Percentiles rank a stretch among this genome's conserved stretches.
These are phyloP conservation scores for Chaetura pelagica DNA, from an alignment of 2,113 vertebrate genomes.

Conservation along the genomic window DNA sequence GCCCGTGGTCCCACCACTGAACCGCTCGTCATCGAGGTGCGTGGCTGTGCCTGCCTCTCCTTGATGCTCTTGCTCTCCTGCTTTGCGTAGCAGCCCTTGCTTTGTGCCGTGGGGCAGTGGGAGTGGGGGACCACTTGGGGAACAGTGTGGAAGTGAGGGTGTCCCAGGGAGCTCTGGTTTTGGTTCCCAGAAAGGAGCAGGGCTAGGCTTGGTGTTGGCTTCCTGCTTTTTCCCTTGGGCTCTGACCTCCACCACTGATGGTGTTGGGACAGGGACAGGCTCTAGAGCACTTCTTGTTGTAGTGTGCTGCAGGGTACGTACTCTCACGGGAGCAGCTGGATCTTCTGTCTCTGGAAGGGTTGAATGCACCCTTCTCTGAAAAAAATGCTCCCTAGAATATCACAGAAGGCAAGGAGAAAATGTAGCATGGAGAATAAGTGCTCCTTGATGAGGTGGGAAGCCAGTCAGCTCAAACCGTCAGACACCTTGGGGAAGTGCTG, in stretches of 20 bases:
- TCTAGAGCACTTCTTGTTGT: not conserved
- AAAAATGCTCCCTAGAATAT: not conserved
- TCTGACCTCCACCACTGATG: not conserved
- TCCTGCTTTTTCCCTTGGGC: not conserved
- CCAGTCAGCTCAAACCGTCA: not conserved
- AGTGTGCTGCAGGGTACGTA: not conserved
- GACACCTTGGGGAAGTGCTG: not conserved
- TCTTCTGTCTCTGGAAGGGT: not conserved
- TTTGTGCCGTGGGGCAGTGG: rapidly evolving
- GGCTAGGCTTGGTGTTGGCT: not conserved
- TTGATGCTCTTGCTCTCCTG: not conserved
- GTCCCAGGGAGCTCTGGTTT: not conserved
- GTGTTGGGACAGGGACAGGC: not conserved
- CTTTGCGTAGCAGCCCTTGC: not conserved
- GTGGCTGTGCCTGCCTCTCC: rapidly evolving
- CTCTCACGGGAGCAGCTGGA: not conserved
- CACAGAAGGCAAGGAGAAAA: not conserved
- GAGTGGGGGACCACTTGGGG: not conserved
- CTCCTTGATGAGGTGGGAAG: not conserved
- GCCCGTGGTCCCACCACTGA: conserved; percentile 92
- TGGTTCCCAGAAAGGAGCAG: not conserved
- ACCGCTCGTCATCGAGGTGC: conserved; percentile 92
- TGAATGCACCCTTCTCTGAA: not conserved
- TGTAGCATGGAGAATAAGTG: not conserved
- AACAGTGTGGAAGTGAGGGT: not conserved